Percentiles rank a stretch among this genome's conserved stretches.
Evolutionary conservation across 2,888 invertebrate genomes (phyloP).

Genomic region (Drosophila meridiana): DNA sequence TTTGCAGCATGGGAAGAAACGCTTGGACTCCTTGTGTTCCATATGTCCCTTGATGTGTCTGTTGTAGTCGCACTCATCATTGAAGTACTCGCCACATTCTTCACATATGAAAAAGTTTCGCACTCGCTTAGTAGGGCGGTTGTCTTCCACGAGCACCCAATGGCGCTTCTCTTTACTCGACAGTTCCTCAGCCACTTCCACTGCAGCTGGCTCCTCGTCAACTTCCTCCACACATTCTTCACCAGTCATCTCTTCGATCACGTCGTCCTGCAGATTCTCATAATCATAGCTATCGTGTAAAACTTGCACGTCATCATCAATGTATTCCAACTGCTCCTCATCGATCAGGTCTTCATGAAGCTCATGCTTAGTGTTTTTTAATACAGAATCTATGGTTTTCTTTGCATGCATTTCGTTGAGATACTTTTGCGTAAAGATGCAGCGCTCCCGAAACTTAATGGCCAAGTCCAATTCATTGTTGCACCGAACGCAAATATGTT

Average conservation of each 20-base stretch:
- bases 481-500: slow-evolving; percentile 62
- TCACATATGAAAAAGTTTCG: slow-evolving; percentile 68
- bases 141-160: slow-evolving; percentile 29
- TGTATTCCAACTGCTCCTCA: slow-evolving; percentile 44
- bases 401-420: slow-evolving; percentile 47
- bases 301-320: slow-evolving; percentile 1
- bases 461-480: slow-evolving; percentile 66
- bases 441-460: slow-evolving; percentile 67
- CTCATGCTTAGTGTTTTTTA: slow-evolving; percentile 16
- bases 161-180: slow-evolving; percentile 28
- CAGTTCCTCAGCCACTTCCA: neutral
- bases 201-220: neutral
- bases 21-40: slow-evolving; percentile 14
- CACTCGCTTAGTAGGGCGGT: slow-evolving; percentile 39
- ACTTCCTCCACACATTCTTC: neutral
- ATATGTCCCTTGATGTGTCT: slow-evolving; percentile 39
- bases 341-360: slow-evolving; percentile 62
- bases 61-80: slow-evolving; percentile 35
- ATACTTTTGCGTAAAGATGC: slow-evolving; percentile 69
- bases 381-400: neutral
- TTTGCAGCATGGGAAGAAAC: slow-evolving; percentile 55
- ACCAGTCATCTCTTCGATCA: neutral
- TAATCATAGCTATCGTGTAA: neutral
- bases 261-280: neutral
- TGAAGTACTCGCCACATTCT: slow-evolving; percentile 55